phyloP scores from a whole-genome alignment of 2,888 invertebrate genomes.

The Dasysyrphus tricinctus region DNA sequence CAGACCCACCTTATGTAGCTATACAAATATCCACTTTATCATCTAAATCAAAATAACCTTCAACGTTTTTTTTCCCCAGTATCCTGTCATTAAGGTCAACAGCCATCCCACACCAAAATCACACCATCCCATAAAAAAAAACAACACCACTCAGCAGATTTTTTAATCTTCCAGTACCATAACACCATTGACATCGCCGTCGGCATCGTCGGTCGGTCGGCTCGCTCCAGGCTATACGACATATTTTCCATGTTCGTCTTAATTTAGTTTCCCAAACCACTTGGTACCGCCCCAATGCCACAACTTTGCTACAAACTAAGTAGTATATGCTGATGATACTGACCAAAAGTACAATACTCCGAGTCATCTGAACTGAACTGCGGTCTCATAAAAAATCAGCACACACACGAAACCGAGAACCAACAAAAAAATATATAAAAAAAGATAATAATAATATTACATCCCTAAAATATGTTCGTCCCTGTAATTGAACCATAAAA shows the following conservation, averaged over 20 bases:
- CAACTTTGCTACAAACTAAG: conserved; percentile 26
- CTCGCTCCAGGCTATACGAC: conserved; percentile 47
- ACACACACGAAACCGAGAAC: conserved; percentile 33
- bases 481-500: conserved; percentile 75
- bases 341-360: conserved; percentile 57
- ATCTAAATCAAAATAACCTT: not conserved
- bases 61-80: not conserved
- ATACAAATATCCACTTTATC: not conserved
- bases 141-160: conserved; percentile 54
- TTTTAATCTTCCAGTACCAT: conserved; percentile 45
- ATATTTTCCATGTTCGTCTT: conserved; percentile 71
- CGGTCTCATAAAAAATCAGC: conserved; percentile 55
- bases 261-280: conserved; percentile 64
- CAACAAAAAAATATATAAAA: not conserved
- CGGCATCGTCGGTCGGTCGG: not conserved
- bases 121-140: conserved; percentile 7
- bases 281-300: conserved; percentile 61
- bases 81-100: conserved; percentile 42
- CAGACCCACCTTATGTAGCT: not conserved
- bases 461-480: conserved; percentile 73
- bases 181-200: conserved; percentile 1
- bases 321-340: conserved; percentile 4
- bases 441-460: conserved; percentile 68
- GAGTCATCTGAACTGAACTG: conserved; percentile 43
- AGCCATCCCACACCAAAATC: conserved; percentile 8